Conservation (phyloP, 2,113 vertebrate genomes). For the Lipophrys pholis region DNA sequence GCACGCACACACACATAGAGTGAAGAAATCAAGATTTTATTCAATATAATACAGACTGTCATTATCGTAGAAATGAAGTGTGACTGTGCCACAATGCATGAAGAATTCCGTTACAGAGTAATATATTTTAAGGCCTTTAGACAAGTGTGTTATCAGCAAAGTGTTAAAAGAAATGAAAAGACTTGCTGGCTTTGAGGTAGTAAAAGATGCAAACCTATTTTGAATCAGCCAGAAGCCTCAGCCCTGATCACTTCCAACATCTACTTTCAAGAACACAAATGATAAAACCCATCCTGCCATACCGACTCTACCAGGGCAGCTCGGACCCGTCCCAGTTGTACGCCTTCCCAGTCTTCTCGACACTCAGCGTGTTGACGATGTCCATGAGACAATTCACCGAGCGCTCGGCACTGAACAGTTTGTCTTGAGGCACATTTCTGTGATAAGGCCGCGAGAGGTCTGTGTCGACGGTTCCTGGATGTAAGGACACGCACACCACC, state of each 20-base stretch:
- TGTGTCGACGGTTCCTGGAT: conserved; percentile 75
- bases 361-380: conserved; percentile 68
- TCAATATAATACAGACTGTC: no score
- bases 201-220: background rate
- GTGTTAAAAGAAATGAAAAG: background rate
- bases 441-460: conserved; percentile 80
- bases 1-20: no score
- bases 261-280: no score
- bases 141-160: background rate
- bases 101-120: no score
- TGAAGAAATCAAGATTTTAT: no score
- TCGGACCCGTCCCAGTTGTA: conserved; percentile 73
- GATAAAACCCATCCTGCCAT: no score
- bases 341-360: conserved; percentile 70
- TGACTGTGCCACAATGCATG: no score
- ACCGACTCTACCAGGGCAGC: conserved; percentile 72
- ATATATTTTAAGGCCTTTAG: background rate
- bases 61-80: no score
- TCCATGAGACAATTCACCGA: conserved; percentile 75
- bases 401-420: conserved; percentile 72
- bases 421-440: conserved; percentile 72
- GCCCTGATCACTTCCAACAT: no score
- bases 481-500: conserved; percentile 81
- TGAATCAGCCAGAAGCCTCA: background rate
- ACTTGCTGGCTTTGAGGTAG: conserved; percentile 14